phyloP scores from a whole-genome alignment of 1,140 invertebrate species.

The Euborellia annulipes region DNA sequence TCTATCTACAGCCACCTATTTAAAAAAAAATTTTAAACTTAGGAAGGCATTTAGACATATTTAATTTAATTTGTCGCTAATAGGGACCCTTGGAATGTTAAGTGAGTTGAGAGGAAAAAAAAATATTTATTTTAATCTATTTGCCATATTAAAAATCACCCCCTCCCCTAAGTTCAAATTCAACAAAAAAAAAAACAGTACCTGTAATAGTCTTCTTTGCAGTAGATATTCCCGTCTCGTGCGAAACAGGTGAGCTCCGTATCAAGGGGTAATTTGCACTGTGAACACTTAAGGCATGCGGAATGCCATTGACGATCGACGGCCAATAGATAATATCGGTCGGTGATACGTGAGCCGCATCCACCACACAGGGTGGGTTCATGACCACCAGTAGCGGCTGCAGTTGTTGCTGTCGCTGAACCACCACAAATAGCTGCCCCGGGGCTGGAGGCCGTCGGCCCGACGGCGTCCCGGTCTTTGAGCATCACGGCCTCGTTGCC shows the following conservation, averaged over 20 bases:
- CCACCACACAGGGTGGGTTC: conserved; percentile 33
- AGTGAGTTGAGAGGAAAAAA: too few relatives aligned
- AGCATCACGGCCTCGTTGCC: conserved; percentile 21
- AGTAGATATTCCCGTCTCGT: conserved; percentile 86
- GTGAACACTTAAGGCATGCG: conserved; percentile 68
- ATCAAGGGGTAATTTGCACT: conserved; percentile 72
- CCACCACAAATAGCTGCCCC: too few relatives aligned
- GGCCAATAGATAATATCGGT: conserved; percentile 66
- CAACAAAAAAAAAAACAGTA: too few relatives aligned
- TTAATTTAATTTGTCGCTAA: too few relatives aligned
- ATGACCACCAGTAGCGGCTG: conserved; percentile 12
- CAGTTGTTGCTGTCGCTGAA: conserved; percentile 1
- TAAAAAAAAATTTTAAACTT: too few relatives aligned
- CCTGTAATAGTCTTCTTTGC: conserved; percentile 96
- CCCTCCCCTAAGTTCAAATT: too few relatives aligned
- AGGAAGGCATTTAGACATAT: too few relatives aligned
- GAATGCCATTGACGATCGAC: conserved; percentile 83
- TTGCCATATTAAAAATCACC: too few relatives aligned
- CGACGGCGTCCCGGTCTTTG: conserved; percentile 16
- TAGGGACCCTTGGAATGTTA: too few relatives aligned
- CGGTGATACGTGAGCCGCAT: conserved; percentile 37
- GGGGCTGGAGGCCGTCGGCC: not conserved
- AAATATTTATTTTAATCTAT: too few relatives aligned
- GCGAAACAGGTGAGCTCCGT: conserved; percentile 86
- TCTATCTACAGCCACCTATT: too few relatives aligned